Evolutionary conservation across 2,113 vertebrate species (phyloP).

Genomic region (Chamaea fasciata): DNA sequence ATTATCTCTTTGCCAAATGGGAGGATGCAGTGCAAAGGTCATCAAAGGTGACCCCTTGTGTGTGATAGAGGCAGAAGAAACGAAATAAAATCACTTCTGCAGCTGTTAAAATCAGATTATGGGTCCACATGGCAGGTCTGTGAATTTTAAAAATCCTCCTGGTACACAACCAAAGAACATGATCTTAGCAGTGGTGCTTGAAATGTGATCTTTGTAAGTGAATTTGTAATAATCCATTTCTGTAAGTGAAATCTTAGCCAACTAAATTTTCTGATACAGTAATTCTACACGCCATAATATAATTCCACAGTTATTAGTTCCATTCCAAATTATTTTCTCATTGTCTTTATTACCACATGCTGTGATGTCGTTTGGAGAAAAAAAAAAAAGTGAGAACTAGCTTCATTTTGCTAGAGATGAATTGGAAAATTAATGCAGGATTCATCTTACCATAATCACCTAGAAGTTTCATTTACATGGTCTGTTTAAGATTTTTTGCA

Average conservation of each 20-base stretch:
- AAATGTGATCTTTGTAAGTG: not conserved
- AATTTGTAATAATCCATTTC: not conserved
- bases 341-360: not conserved
- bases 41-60: not conserved
- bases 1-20: not conserved
- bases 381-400: not conserved
- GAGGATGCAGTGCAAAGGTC: not conserved
- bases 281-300: not conserved
- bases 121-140: not conserved
- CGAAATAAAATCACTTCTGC: not conserved
- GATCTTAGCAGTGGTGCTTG: not conserved
- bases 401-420: not conserved
- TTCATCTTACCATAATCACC: not conserved
- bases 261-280: not conserved
- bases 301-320: not conserved
- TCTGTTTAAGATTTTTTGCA: not conserved
- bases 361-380: not conserved
- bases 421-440: not conserved
- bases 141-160: not conserved
- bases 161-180: not conserved
- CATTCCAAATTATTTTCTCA: not conserved
- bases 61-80: not conserved
- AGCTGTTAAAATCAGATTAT: not conserved
- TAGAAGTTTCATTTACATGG: not conserved
- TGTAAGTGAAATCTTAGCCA: not conserved